phyloP scores from a whole-genome alignment of 2,113 vertebrate genomes.

The Sceloporus undulatus region DNA sequence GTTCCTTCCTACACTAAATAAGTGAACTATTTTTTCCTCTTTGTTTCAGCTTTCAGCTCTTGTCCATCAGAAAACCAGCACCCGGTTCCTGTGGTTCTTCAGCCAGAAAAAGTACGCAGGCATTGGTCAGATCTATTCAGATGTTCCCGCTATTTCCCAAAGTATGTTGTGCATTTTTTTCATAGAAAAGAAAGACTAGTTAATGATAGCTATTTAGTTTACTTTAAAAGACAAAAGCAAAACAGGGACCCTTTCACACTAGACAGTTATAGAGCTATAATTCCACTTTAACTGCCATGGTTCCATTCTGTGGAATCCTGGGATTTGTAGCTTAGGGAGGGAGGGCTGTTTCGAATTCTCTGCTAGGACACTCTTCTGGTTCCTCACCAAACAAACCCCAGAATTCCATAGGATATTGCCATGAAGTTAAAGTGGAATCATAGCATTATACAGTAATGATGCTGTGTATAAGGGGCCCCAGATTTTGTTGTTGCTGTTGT shows the following conservation, averaged over 20 bases:
- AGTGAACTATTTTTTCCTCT: slow-evolving; percentile 25
- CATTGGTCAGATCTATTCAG: slow-evolving; percentile 14
- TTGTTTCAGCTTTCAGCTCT: slow-evolving; percentile 35
- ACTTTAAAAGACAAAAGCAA: neutral
- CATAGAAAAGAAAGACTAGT: neutral
- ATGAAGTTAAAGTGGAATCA: too few relatives aligned
- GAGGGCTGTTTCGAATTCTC: too few relatives aligned
- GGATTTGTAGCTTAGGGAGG: too few relatives aligned
- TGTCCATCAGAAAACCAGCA: slow-evolving; percentile 18
- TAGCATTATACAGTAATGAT: too few relatives aligned
- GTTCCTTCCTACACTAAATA: neutral
- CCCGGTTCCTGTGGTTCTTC: neutral
- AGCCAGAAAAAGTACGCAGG: neutral
- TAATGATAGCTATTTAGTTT: neutral
- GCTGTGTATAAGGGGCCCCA: too few relatives aligned
- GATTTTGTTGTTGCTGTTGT: neutral
- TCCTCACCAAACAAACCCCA: too few relatives aligned
- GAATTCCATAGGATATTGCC: too few relatives aligned
- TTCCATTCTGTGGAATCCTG: too few relatives aligned
- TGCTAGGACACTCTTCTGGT: too few relatives aligned
- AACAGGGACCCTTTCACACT: too few relatives aligned
- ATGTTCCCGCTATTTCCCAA: slow-evolving; percentile 37
- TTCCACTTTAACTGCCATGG: too few relatives aligned
- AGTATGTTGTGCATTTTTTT: neutral
- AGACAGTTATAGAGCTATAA: too few relatives aligned